phyloP scores from a whole-genome alignment of 2,888 invertebrate species.

The Andrena bucephala region DNA sequence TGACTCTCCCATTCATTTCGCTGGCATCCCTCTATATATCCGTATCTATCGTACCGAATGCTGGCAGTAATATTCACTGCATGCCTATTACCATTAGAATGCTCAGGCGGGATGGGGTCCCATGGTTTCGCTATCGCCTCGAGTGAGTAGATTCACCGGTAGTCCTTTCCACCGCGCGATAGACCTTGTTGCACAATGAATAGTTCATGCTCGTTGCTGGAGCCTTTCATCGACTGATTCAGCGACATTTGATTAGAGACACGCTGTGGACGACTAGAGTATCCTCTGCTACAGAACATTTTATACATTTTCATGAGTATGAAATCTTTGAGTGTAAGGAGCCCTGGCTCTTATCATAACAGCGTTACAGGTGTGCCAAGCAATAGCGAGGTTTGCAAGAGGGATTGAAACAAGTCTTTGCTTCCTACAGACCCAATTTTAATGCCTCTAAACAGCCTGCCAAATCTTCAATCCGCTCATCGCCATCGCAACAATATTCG shows the following conservation, averaged over 20 bases:
- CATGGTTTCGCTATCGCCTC: slow-evolving; percentile 37
- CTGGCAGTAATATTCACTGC: slow-evolving; percentile 58
- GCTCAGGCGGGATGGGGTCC: slow-evolving; percentile 41
- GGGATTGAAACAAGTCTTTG: too few relatives aligned
- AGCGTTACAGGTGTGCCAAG: too few relatives aligned
- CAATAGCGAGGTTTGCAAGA: too few relatives aligned
- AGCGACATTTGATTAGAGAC: too few relatives aligned
- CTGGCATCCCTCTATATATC: slow-evolving; percentile 59
- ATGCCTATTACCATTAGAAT: slow-evolving; percentile 66
- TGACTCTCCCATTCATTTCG: slow-evolving; percentile 76
- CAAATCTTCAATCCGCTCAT: too few relatives aligned
- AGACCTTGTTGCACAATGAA: background rate
- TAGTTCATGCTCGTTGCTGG: slow-evolving; percentile 14
- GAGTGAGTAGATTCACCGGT: slow-evolving; percentile 30
- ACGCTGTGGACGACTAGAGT: too few relatives aligned
- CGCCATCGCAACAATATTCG: background rate
- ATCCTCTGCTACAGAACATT: too few relatives aligned
- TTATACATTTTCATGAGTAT: too few relatives aligned
- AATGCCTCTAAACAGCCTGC: too few relatives aligned
- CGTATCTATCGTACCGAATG: slow-evolving; percentile 48
- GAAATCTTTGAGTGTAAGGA: too few relatives aligned
- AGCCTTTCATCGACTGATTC: background rate
- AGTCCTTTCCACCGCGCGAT: background rate
- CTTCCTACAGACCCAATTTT: too few relatives aligned
- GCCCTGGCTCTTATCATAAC: too few relatives aligned